A percentile compares a stretch with the other conserved stretches of the same genome.
Evolutionary conservation across 2,797 vertebrate species (phyloP).

Genomic region (Vireo griseus): DNA sequence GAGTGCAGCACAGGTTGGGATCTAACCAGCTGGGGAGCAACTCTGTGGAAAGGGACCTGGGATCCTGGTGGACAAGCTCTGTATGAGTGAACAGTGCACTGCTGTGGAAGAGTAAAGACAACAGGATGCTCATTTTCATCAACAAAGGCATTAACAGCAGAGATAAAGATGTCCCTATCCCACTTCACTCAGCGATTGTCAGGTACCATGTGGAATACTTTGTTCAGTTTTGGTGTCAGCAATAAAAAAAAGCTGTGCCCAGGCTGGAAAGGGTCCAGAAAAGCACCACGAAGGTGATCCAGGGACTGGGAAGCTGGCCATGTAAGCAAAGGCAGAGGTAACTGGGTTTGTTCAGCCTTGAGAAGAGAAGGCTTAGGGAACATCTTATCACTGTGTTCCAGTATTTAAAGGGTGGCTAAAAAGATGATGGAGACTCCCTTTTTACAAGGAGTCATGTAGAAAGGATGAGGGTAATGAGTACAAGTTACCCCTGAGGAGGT

Average conservation of each 20-base stretch:
- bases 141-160: neutral
- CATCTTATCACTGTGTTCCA: neutral
- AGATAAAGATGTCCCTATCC: neutral
- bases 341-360: neutral
- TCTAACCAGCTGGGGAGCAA: neutral
- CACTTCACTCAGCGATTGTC: fast-evolving
- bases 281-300: fast-evolving
- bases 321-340: neutral
- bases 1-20: neutral
- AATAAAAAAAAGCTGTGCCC: neutral
- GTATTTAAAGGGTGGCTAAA: neutral
- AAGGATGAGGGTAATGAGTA: neutral
- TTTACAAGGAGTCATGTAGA: neutral
- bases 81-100: neutral
- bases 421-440: neutral
- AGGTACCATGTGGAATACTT: neutral
- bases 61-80: neutral
- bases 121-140: neutral
- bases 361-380: neutral
- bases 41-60: neutral
- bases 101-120: neutral
- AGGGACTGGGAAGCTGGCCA: neutral
- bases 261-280: neutral
- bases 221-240: neutral
- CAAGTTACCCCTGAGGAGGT: neutral